Evolutionary conservation across 2,888 invertebrate genomes (phyloP).

Genomic region (Auanema freiburgensis): DNA sequence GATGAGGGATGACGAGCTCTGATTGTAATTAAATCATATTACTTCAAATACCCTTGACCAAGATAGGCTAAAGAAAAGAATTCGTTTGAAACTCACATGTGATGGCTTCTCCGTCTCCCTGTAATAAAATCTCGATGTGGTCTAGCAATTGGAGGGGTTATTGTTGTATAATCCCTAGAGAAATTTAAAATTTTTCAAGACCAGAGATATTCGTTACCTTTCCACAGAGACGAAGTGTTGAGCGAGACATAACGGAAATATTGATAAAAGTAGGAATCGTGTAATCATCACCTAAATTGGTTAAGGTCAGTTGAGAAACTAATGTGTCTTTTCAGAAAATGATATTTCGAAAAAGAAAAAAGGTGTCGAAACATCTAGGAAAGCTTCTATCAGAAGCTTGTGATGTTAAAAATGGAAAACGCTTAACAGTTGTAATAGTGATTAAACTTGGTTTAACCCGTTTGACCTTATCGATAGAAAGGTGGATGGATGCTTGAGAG

Average conservation of each 20-base stretch:
- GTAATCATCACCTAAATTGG: not conserved
- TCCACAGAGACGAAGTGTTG: conserved; percentile 15
- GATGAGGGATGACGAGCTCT: conserved; percentile 6
- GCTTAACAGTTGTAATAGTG: no score
- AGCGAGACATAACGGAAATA: conserved; percentile 2
- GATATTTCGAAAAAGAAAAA: no score
- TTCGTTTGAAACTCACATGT: conserved; percentile 12
- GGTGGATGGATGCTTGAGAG: no score
- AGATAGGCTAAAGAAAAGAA: no score
- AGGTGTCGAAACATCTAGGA: no score
- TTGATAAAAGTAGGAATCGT: conserved; percentile 6
- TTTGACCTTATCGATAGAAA: no score
- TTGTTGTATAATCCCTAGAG: conserved; percentile 10
- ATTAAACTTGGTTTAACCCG: no score
- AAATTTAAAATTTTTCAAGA: conserved; percentile 1
- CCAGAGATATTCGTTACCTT: not conserved
- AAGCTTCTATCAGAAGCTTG: no score
- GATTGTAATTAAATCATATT: not conserved
- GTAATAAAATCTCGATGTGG: not conserved
- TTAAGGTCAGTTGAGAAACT: no score
- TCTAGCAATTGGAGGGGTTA: conserved; percentile 17
- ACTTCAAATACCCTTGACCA: not conserved
- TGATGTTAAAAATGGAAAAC: no score
- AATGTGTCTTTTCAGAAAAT: no score
- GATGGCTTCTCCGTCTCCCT: conserved; percentile 4